Conservation (phyloP, 2,888 invertebrate species). For the Vesta saturnalis region DNA sequence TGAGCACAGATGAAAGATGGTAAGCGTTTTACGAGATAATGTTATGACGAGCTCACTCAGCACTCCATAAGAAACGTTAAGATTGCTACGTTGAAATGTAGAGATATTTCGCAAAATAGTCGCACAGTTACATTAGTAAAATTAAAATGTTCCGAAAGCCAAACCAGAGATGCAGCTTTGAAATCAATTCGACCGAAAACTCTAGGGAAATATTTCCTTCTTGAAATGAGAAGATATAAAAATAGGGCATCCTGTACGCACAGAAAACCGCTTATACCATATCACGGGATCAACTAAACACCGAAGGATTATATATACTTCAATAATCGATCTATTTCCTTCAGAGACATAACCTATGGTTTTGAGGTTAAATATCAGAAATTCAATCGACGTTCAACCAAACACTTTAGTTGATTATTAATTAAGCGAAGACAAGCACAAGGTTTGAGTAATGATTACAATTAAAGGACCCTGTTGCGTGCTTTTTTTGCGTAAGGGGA, state of each 20-base stretch:
- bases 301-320: slow-evolving; percentile 29
- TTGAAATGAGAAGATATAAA: slow-evolving; percentile 28
- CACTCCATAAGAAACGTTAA: too few species aligned
- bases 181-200: slow-evolving; percentile 30
- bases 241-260: slow-evolving; percentile 25
- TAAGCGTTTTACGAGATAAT: slow-evolving; percentile 26
- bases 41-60: slow-evolving; percentile 16
- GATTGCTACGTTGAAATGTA: too few species aligned
- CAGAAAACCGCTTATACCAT: slow-evolving; percentile 32
- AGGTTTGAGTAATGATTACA: slow-evolving; percentile 22
- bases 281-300: slow-evolving; percentile 31
- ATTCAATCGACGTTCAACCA: slow-evolving; percentile 14
- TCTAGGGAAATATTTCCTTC: slow-evolving; percentile 23
- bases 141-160: not conserved
- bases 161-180: slow-evolving; percentile 4
- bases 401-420: slow-evolving; percentile 21
- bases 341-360: slow-evolving; percentile 14
- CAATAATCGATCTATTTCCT: slow-evolving; percentile 28
- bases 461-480: slow-evolving; percentile 33
- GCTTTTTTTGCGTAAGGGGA: slow-evolving; percentile 18
- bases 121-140: not conserved
- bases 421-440: slow-evolving; percentile 22
- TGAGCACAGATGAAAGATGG: slow-evolving; percentile 26
- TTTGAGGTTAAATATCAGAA: not conserved
- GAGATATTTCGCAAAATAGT: not conserved